A percentile compares a stretch with the other conserved stretches of the same genome.
Conservation (phyloP, 2,888 invertebrate genomes). For the Dicycla oo region DNA sequence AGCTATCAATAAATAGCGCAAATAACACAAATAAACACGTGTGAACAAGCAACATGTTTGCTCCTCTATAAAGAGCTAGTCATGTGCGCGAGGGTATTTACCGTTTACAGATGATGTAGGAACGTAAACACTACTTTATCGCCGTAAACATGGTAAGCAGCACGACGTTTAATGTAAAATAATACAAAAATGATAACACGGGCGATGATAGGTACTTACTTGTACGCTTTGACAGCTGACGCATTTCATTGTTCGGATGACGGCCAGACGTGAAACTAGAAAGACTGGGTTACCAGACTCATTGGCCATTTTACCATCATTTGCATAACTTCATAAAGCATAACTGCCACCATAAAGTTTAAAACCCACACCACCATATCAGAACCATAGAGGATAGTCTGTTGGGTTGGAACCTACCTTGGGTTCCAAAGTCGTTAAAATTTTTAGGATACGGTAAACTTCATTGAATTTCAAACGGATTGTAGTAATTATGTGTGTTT, state of each 20-base stretch:
- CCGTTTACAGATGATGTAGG: conserved; percentile 60
- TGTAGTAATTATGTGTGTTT: neutral
- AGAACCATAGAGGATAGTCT: too few relatives aligned
- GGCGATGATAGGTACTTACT: conserved; percentile 50
- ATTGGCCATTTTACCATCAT: neutral
- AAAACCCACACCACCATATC: too few relatives aligned
- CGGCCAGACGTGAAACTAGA: conserved; percentile 1
- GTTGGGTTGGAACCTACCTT: neutral
- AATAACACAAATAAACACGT: conserved; percentile 79
- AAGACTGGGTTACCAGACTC: conserved; percentile 22
- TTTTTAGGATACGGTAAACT: neutral
- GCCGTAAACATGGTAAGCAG: conserved; percentile 71
- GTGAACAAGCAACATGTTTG: conserved; percentile 76
- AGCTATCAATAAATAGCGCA: conserved; percentile 78
- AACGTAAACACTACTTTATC: conserved; percentile 71
- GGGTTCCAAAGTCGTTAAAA: neutral
- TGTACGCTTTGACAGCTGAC: conserved; percentile 60
- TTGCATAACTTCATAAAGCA: neutral
- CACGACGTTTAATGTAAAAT: conserved; percentile 46
- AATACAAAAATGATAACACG: conserved; percentile 63
- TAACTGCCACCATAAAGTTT: neutral
- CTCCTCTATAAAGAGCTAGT: conserved; percentile 51
- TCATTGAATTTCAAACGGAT: neutral
- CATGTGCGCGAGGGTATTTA: conserved; percentile 58
- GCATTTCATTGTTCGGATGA: conserved; percentile 42